A percentile compares a stretch with the other conserved stretches of the same genome.
Evolutionary conservation across 2,888 invertebrate genomes (phyloP).

Genomic region (Zaprionus obscuricornis): DNA sequence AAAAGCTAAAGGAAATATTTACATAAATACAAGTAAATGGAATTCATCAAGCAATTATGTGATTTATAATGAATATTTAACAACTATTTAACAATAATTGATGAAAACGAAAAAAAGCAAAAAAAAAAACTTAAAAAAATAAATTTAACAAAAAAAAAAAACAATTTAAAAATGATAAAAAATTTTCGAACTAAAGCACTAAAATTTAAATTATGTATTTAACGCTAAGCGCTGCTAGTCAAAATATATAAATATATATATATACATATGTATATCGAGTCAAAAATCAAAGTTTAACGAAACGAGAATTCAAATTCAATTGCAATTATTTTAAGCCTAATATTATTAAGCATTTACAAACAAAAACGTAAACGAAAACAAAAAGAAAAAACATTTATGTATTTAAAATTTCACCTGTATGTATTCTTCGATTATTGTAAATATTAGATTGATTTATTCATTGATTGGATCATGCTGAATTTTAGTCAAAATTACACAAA

Average conservation of each 20-base stretch:
- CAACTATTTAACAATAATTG: constrained; percentile 74
- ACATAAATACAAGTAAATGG: constrained; percentile 52
- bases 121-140: constrained; percentile 13
- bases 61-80: constrained; percentile 74
- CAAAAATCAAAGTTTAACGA: constrained; percentile 58
- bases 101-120: constrained; percentile 39
- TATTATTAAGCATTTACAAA: constrained; percentile 37
- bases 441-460: constrained; percentile 49
- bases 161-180: no score
- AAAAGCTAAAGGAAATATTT: constrained; percentile 20
- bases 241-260: constrained; percentile 22
- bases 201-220: constrained; percentile 44
- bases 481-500: constrained; percentile 59
- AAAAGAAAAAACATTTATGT: no score
- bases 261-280: no score
- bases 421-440: constrained; percentile 48
- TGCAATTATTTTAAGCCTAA: constrained; percentile 68
- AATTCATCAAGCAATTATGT: constrained; percentile 80
- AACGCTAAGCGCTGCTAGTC: constrained; percentile 62
- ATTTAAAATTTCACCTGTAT: constrained; percentile 37
- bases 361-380: no score
- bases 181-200: constrained; percentile 19
- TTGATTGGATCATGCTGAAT: constrained; percentile 63
- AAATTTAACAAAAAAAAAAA: constrained; percentile 28
- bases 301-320: constrained; percentile 64